Base-by-base conservation (phyloP, 2,113 vertebrate genomes). In the Dipodomys ordii region DNA sequence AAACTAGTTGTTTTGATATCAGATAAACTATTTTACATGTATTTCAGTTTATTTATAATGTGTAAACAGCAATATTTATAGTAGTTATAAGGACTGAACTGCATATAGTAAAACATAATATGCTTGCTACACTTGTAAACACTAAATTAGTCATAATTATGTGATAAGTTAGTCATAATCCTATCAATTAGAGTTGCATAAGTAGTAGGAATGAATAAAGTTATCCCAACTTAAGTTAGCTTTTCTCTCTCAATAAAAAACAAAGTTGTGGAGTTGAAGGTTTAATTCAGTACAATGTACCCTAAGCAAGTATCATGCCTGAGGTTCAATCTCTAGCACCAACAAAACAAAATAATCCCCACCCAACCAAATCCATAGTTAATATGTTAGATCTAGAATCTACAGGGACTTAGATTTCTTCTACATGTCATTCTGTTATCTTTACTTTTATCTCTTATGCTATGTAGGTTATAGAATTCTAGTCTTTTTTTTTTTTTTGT, bases 21-120 rank as follows among this genome's bases (percentile, higher is more conserved):
- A 46, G 49, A 80, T 77, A 80, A 81, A 84, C 19, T 85, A 68
- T 83, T 83, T 88, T 93, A 89, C 10, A 46, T 94, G 18, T 83
- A 11, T 91, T 90, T 94, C 74, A 67, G 3, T 90, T 87, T 78
- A 76, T 69, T 96, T 90, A 69, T 84, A 90, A 92, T 87, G 35
- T 12, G 57, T 11, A 60, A 77, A 85, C 25, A 82, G 16, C 62
- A 76, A 73, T 12, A 85, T n/a, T 73, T 83, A 27, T 0, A 83
- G 28, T 83, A 60, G 53, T 80, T 44, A 13, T 79, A 49, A 83
- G 49, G 73, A 62, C 49, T 72, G 86, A 83, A 80, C 85, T 32
- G 35, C 30, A 83, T 0, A 22, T 46, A 35, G 44, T 39, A 39
- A 39, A 39, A 39, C 39, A 39, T 39, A 39, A 39, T 39, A 28